These are phyloP conservation scores for Platynereis dumerilii DNA, from an alignment of 2,888 invertebrate genomes.

Conservation along the genomic window DNA sequence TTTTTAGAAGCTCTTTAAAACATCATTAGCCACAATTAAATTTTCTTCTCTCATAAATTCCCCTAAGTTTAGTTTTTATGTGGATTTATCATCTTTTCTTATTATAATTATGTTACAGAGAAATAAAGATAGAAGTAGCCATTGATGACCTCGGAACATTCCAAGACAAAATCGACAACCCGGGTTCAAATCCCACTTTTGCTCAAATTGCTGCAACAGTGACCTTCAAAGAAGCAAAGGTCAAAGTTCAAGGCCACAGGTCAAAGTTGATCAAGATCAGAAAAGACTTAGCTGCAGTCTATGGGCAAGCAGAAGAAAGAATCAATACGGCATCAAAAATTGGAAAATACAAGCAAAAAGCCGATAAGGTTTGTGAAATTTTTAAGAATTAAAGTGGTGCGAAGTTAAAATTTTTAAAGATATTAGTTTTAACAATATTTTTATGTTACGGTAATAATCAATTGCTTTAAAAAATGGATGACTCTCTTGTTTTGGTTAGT, in stretches of 20 bases:
- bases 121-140: constrained; percentile 37
- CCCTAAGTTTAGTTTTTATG: no score
- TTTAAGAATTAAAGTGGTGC: no score
- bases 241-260: constrained; percentile 13
- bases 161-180: constrained; percentile 16
- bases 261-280: constrained; percentile 18
- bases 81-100: not conserved
- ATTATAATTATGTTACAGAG: constrained; percentile 33
- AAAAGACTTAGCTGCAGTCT: constrained; percentile 21
- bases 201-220: constrained; percentile 19
- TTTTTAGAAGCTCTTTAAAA: no score
- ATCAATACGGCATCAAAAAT: constrained; percentile 14
- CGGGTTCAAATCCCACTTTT: constrained; percentile 3
- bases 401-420: no score
- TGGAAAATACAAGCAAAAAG: constrained; percentile 30
- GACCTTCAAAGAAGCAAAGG: constrained; percentile 17
- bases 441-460: no score
- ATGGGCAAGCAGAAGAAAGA: constrained; percentile 28
- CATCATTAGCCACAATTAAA: no score
- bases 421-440: no score
- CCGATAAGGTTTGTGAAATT: constrained; percentile 26
- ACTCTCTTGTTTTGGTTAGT: no score
- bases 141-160: constrained; percentile 30
- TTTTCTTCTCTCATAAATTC: no score
- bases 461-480: no score